phyloP scores from a whole-genome alignment of 1,140 invertebrate species.

The Drosophila virilis region DNA sequence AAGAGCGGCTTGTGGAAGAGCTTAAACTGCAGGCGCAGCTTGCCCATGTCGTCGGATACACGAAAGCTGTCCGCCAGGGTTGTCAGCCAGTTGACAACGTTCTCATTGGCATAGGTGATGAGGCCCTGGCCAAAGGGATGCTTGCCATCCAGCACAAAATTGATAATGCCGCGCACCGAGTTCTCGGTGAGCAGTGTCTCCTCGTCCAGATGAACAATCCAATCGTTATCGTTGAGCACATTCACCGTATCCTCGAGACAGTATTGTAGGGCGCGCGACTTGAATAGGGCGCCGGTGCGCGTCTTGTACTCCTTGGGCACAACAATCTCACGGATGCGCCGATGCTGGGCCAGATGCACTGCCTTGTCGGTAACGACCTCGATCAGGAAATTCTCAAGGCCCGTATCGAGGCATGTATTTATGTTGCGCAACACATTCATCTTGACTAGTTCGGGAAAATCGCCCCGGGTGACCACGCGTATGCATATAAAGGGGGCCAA shows the following conservation, averaged over 20 bases:
- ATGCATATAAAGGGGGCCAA: constrained; percentile 98
- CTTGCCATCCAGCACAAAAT: constrained; percentile 97
- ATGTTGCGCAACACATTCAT: constrained; percentile 96
- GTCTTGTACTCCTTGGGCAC: constrained; percentile 94
- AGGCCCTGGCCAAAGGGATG: constrained; percentile 99
- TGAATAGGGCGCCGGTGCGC: constrained; percentile 96
- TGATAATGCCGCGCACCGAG: constrained; percentile 95
- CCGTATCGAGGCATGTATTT: constrained; percentile 94
- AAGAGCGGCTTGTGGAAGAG: constrained; percentile 97
- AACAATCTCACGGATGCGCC: constrained; percentile 92
- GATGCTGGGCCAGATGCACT: constrained; percentile 89
- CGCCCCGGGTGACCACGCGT: constrained; percentile 96
- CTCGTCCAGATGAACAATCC: constrained; percentile 99
- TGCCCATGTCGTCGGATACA: constrained; percentile 98
- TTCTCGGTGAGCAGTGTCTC: constrained; percentile 98
- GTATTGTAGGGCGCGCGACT: constrained; percentile 97
- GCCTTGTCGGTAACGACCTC: constrained; percentile 98
- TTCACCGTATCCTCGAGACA: constrained; percentile 97
- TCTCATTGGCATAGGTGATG: constrained; percentile 98
- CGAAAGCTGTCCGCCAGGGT: constrained; percentile 98
- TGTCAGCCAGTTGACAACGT: constrained; percentile 98
- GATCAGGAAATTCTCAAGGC: constrained; percentile 98
- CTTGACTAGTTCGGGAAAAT: constrained; percentile 96
- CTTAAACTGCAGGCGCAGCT: constrained; percentile 95
- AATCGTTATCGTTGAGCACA: constrained; percentile 94